Conservation (phyloP, 2,113 vertebrate genomes). For the Trematomus loennbergii region DNA sequence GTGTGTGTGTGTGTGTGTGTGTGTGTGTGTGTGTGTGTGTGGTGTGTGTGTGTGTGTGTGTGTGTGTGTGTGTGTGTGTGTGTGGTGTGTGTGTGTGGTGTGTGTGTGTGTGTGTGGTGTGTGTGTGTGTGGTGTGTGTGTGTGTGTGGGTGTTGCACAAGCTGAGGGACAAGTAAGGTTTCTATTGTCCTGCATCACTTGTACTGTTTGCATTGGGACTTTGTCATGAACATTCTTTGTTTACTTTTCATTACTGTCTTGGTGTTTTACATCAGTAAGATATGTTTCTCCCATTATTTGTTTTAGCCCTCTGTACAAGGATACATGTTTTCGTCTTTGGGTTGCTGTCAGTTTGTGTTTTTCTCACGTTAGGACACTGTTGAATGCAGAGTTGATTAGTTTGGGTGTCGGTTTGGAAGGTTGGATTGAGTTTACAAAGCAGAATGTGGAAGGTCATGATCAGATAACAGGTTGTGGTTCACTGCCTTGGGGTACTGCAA, state of each 20-base stretch:
- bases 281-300: not conserved
- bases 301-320: not conserved
- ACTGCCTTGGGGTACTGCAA: slow-evolving; percentile 1
- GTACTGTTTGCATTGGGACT: not conserved
- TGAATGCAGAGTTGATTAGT: slow-evolving; percentile 37
- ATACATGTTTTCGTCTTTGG: slow-evolving; percentile 14
- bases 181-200: not conserved
- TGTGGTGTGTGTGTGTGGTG: slow-evolving; percentile 12
- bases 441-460: not conserved
- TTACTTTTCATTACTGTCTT: no score
- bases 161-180: not conserved
- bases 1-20: slow-evolving; percentile 17
- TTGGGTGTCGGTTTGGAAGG: slow-evolving; percentile 14
- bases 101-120: slow-evolving; percentile 33
- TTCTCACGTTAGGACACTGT: slow-evolving; percentile 27
- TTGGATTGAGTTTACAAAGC: slow-evolving; percentile 29
- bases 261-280: not conserved
- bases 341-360: slow-evolving; percentile 19
- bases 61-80: slow-evolving; percentile 41
- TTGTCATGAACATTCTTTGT: no score
- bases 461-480: slow-evolving; percentile 5
- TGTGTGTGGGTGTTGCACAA: slow-evolving; percentile 15
- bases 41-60: slow-evolving; percentile 11
- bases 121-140: slow-evolving; percentile 33
- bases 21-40: not conserved